Evolutionary conservation across 2,888 invertebrate species (phyloP), one percentile per base, ranked within the genome.

Genomic region (Ectobius pallidus): DNA sequence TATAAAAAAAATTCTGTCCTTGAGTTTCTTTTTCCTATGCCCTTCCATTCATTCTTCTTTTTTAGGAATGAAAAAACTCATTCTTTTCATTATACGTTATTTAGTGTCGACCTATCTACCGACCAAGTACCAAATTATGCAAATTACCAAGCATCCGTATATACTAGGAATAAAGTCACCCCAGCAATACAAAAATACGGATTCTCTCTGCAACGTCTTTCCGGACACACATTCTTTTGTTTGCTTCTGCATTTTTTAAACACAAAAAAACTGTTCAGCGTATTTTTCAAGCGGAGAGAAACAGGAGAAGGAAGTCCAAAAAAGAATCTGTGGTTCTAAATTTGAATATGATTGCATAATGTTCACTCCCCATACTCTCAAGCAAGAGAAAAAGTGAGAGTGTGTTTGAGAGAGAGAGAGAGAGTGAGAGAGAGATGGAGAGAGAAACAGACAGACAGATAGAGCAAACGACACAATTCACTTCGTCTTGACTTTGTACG

Each of bases 111-210:
- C 58, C 70, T 70, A 44, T 42, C 61, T 49, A 80, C 81, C 81
- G 81, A 81, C 82, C 83, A 83, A 83, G 83, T 82, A 82, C 82
- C 79, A 82, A 83, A 83, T 83, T 83, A 83, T 83, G 83, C 82
- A 83, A 83, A 83, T 79, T 81, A 83, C 81, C 79, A 81, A 80
- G 82, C 83, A 82, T 82, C 67, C 49, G 32, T 22, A 2, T 16
- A 11, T 14, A 30, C 20, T 30, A n/a, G n/a, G n/a, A n/a, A n/a
- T n/a, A n/a, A n/a, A n/a, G n/a, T n/a, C n/a, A n/a, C 16, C 52
- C 82, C 82, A 83, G 82, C 62, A 71, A 63, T 83, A 83, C 82
- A 83, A 83, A 83, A 83, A 83, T 83, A 83, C 83, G 83, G 83
- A 83, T 82, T 82, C 81, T 81, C 83, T 83, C 83, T 78, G 80